Conservation (phyloP, 2,797 vertebrate species). For the Myoxocephalus aenaeus region DNA sequence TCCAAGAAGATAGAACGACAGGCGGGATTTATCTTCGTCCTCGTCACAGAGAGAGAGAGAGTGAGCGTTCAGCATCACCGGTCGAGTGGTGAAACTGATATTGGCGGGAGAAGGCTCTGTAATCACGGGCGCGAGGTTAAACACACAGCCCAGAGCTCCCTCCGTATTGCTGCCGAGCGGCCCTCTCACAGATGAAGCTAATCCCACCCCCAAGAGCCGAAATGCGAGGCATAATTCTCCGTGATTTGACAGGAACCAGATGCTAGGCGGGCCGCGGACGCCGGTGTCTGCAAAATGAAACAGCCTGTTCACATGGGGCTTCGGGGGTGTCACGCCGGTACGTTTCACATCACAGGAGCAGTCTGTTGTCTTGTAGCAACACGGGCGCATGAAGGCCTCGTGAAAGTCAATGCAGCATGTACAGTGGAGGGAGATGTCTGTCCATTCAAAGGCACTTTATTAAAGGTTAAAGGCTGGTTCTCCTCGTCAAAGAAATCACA, state of each 20-base stretch:
- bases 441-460: neutral
- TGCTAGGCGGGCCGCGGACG: conserved; percentile 44
- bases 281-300: conserved; percentile 58
- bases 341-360: conserved; percentile 37
- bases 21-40: conserved; percentile 4
- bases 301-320: conserved; percentile 54
- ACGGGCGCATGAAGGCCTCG: conserved; percentile 13
- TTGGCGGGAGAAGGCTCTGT: conserved; percentile 28
- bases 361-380: conserved; percentile 51
- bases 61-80: neutral
- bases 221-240: conserved; percentile 52
- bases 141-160: conserved; percentile 32
- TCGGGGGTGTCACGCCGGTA: conserved; percentile 17
- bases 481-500: neutral
- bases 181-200: conserved; percentile 45
- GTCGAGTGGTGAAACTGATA: conserved; percentile 27
- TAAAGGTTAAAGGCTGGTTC: neutral
- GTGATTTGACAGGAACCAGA: conserved; percentile 72
- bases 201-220: conserved; percentile 46
- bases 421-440: neutral
- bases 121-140: conserved; percentile 53
- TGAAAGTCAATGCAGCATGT: conserved; percentile 39
- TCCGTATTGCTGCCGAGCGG: conserved; percentile 1
- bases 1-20: conserved; percentile 18
- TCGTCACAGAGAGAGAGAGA: neutral